These are phyloP conservation scores for Ceuthmochares aereus DNA, from an alignment of 2,113 vertebrate genomes.

Conservation along the genomic window DNA sequence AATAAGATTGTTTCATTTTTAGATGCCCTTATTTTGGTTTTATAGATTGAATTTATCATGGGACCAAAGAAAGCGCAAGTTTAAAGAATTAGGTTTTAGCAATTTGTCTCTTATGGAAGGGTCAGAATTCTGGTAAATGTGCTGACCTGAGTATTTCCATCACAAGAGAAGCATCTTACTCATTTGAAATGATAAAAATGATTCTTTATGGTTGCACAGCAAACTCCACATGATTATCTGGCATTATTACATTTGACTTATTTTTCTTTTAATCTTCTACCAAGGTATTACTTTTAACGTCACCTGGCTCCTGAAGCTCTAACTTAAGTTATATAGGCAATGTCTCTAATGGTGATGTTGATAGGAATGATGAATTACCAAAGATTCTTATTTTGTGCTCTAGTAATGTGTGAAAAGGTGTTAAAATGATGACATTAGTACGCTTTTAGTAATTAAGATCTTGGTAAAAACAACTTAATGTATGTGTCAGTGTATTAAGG, in stretches of 20 bases:
- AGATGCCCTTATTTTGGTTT: not conserved
- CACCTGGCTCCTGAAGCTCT: not conserved
- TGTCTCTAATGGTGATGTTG: not conserved
- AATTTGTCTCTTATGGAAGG: not conserved
- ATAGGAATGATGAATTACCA: not conserved
- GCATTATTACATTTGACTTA: not conserved
- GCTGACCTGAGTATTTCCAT: not conserved
- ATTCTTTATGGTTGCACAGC: not conserved
- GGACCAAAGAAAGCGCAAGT: not conserved
- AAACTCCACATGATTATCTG: not conserved
- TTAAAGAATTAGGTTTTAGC: not conserved
- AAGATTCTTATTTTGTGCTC: not conserved
- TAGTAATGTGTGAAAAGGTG: not conserved
- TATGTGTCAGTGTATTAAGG: not conserved
- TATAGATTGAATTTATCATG: not conserved
- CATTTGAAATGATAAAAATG: not conserved
- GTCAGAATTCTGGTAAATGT: not conserved
- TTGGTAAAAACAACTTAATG: accelerated
- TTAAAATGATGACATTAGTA: not conserved
- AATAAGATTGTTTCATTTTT: not conserved
- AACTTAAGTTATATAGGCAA: not conserved
- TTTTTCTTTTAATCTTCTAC: not conserved
- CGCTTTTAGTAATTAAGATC: not conserved
- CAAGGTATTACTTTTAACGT: not conserved
- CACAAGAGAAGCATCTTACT: not conserved